phyloP scores from a whole-genome alignment of 2,888 invertebrate species.

The Allygus modestus region DNA sequence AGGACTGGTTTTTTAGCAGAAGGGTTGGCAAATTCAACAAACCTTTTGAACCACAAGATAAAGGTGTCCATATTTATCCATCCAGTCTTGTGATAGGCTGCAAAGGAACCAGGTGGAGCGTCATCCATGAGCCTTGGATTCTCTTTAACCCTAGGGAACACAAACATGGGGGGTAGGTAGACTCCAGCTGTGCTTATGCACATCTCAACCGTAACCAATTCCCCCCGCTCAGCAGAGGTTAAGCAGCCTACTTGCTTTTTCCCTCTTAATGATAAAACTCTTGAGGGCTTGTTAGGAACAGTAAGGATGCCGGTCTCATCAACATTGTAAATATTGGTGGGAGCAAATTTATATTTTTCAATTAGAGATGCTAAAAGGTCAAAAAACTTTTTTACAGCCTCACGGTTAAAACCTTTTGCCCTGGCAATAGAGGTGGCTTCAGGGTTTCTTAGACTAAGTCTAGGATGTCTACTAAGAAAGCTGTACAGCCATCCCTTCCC shows the following conservation, averaged over 20 bases:
- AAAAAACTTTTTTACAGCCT: slow-evolving; percentile 63
- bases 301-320: slow-evolving; percentile 65
- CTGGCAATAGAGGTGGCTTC: slow-evolving; percentile 65
- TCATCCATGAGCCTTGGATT: slow-evolving; percentile 61
- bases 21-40: slow-evolving; percentile 56
- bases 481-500: slow-evolving; percentile 65
- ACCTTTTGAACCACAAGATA: slow-evolving; percentile 66
- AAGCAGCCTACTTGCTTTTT: slow-evolving; percentile 41
- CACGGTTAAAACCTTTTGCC: slow-evolving; percentile 66
- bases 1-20: slow-evolving; percentile 70
- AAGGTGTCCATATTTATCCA: slow-evolving; percentile 68
- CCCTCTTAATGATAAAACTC: slow-evolving; percentile 1
- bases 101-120: slow-evolving; percentile 66
- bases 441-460: slow-evolving; percentile 62
- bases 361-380: slow-evolving; percentile 48
- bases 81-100: slow-evolving; percentile 64
- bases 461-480: slow-evolving; percentile 62
- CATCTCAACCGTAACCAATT: slow-evolving; percentile 43
- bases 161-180: slow-evolving; percentile 53
- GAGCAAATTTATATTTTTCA: slow-evolving; percentile 56
- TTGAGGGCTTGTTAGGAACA: slow-evolving; percentile 62
- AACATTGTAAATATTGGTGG: slow-evolving; percentile 62
- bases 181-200: slow-evolving; percentile 38
- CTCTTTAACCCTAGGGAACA: slow-evolving; percentile 37
- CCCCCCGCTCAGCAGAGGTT: slow-evolving; percentile 40